phyloP scores from a whole-genome alignment of 2,797 vertebrate species.

The Sebastiscus tertius region DNA sequence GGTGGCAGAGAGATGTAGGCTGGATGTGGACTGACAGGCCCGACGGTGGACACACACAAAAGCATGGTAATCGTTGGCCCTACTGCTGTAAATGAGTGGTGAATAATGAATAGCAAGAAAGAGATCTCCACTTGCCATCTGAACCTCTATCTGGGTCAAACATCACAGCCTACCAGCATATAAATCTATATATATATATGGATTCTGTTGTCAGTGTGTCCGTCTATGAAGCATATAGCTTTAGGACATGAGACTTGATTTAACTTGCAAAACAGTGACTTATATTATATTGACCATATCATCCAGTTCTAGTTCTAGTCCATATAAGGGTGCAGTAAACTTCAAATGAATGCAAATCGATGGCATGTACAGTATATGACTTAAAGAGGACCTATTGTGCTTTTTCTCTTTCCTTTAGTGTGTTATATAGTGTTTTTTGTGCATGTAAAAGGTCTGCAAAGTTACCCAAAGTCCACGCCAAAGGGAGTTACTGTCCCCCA shows the following conservation, averaged over 20 bases:
- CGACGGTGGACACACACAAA: background rate
- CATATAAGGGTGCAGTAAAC: background rate
- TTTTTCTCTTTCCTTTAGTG: too few species aligned
- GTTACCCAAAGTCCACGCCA: too few species aligned
- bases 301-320: background rate
- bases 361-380: background rate
- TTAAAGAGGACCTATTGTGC: background rate
- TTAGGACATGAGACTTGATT: background rate
- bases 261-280: background rate
- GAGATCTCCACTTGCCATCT: too few species aligned
- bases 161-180: background rate
- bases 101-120: background rate
- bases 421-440: too few species aligned
- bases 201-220: background rate
- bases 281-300: background rate
- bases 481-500: too few species aligned
- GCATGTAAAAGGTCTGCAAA: too few species aligned
- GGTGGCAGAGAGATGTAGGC: constrained; percentile 7
- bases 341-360: background rate
- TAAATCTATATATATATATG: background rate
- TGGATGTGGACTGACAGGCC: constrained; percentile 17
- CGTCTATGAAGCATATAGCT: background rate
- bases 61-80: background rate
- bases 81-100: background rate
- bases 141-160: too few species aligned